phyloP scores from a whole-genome alignment of 2,113 vertebrate species.

The Casuarius casuarius region DNA sequence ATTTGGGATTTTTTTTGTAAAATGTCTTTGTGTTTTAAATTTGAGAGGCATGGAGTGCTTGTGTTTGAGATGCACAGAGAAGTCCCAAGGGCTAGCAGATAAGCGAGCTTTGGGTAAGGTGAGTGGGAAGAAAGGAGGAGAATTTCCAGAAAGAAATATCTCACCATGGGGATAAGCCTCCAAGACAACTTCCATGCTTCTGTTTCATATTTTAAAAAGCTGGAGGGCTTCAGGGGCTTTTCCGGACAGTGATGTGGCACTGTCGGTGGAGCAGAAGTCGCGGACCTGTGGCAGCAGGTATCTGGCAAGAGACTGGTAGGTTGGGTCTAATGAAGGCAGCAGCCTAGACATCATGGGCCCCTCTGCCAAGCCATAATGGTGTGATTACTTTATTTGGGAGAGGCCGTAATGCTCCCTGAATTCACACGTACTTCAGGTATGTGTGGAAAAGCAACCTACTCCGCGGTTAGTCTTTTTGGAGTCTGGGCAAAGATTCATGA shows the following conservation, averaged over 20 bases:
- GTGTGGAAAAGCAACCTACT: background rate
- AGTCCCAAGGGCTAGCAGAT: background rate
- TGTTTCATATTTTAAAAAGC: background rate
- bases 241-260: background rate
- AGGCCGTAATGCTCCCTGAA: constrained; percentile 29
- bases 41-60: background rate
- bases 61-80: background rate
- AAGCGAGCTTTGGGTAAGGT: background rate
- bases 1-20: background rate
- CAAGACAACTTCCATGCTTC: background rate
- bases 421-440: background rate
- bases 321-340: constrained; percentile 10
- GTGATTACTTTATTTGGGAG: constrained; percentile 35
- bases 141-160: background rate
- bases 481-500: background rate
- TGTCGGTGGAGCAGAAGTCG: background rate
- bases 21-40: background rate
- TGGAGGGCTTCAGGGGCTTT: background rate
- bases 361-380: constrained; percentile 27
- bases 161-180: background rate
- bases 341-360: background rate
- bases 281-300: background rate
- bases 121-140: background rate
- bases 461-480: background rate
- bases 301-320: background rate